Base-by-base conservation (phyloP, 2,888 invertebrate genomes). In the Zygaena filipendulae region DNA sequence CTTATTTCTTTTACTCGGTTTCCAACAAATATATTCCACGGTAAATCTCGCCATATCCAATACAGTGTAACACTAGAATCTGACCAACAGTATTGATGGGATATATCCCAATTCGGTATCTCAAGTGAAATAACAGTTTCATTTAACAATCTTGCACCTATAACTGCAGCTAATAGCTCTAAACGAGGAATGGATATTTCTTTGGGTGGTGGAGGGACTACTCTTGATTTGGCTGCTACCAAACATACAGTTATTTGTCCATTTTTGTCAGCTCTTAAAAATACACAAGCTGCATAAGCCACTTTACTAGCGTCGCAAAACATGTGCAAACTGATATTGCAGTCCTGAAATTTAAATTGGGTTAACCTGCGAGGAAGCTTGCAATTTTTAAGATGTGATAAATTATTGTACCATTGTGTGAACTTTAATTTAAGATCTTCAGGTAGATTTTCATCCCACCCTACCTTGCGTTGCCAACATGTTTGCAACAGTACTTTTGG, bases 291-390 rank as follows among this genome's bases (percentile, higher is more conserved):
- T 4, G 29, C 29, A 16, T 27, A 32, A 1, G 18, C 32, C 5
- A 24, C 6, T 7, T 27, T 22, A 7, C 23, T 16, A 6, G 35
- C 31, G 13, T 35, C 35, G 14, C 24, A 26, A 12, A 36, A 36
- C 4, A 23, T 13, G 14, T 33, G 32, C 7, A 36, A 9, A 9
- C 8, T 9, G 8, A 20, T n/a, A 10, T 10, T 20, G 20, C 8
- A 20, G 8, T 9, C 3, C 10, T 10, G 10, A 10, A n/a, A 4
- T 10, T 10, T 20, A 20, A 9, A 4, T 9, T 9, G 8, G 10
- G 20, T 10, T 11, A 16, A 7, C 25, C 3, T 4, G n/a, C 3
- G 1, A 37, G 7, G 20, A 35, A 20, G 9, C 38, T 8, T 7
- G 32, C 25, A 8, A 32, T 33, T 9, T 32, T 32, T 4, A 38